These are phyloP conservation scores for Varroa destructor DNA, from an alignment of 1,140 invertebrate species.

Conservation along the genomic window DNA sequence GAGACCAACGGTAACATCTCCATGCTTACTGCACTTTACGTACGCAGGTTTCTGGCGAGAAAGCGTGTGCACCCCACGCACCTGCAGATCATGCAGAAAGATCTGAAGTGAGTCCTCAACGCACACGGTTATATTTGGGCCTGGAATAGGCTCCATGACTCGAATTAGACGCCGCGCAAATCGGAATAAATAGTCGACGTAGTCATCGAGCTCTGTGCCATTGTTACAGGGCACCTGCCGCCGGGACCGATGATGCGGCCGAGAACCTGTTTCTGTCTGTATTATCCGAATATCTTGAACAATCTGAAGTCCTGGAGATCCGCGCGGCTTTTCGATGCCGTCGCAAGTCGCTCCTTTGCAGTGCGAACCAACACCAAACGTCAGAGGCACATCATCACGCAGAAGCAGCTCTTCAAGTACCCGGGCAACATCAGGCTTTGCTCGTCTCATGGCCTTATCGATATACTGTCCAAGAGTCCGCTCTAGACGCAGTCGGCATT, in stretches of 20 bases:
- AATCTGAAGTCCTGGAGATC: not conserved
- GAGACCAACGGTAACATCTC: constrained; percentile 34
- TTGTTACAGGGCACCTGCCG: constrained; percentile 37
- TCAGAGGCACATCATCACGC: constrained; percentile 10
- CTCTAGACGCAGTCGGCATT: constrained; percentile 18
- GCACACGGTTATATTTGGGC: constrained; percentile 22
- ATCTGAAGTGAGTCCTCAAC: constrained; percentile 13
- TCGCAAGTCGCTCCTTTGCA: constrained; percentile 21
- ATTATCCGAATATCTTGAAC: not conserved
- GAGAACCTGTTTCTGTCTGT: not conserved
- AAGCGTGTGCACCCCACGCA: constrained; percentile 35
- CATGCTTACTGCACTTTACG: constrained; percentile 6
- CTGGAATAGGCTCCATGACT: constrained; percentile 32
- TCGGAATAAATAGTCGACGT: constrained; percentile 36
- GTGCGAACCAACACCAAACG: constrained; percentile 17
- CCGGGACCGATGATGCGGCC: constrained; percentile 8
- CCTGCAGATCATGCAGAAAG: constrained; percentile 28
- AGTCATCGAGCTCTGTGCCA: constrained; percentile 37
- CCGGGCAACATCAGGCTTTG: constrained; percentile 3
- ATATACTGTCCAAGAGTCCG: constrained; percentile 11
- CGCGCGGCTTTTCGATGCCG: not conserved
- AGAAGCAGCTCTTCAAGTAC: constrained; percentile 20
- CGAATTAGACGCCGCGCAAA: constrained; percentile 35
- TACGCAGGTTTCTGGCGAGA: constrained; percentile 31
- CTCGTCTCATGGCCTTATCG: constrained; percentile 18